Percentiles rank a stretch among this genome's conserved stretches.
Evolutionary conservation across 2,797 vertebrate species (phyloP).

Genomic region (Oreonectes daqikongensis): DNA sequence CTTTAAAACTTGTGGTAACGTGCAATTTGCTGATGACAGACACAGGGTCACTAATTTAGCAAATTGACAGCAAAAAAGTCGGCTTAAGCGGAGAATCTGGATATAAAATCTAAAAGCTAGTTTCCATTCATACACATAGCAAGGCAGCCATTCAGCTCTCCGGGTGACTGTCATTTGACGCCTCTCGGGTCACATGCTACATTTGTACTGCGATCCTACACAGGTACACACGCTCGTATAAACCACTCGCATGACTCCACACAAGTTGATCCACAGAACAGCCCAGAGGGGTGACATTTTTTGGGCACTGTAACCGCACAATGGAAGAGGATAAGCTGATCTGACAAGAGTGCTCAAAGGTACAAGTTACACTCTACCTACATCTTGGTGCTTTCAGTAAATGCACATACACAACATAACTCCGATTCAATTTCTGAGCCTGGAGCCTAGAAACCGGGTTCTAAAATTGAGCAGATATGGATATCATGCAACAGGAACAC

Average conservation of each 20-base stretch:
- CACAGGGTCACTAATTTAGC: conserved; percentile 48
- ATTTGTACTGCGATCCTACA: conserved; percentile 31
- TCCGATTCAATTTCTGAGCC: background rate
- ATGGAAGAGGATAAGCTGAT: background rate
- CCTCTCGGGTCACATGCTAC: conserved; percentile 63
- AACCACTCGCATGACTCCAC: background rate
- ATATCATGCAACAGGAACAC: background rate
- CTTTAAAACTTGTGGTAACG: conserved; percentile 21
- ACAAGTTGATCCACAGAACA: background rate
- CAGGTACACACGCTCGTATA: conserved; percentile 21
- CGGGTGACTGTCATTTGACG: conserved; percentile 63
- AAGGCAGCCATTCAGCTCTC: conserved; percentile 54
- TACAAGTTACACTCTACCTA: background rate
- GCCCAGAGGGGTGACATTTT: background rate
- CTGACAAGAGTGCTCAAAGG: background rate
- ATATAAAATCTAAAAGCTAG: conserved; percentile 3
- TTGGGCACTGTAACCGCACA: background rate
- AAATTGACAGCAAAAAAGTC: background rate
- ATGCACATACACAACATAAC: background rate
- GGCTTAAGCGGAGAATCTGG: background rate
- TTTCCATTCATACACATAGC: conserved; percentile 37
- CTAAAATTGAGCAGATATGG: background rate
- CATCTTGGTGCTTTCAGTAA: background rate
- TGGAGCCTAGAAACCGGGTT: conserved; percentile 5
- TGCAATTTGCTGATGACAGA: background rate